Base-by-base conservation (phyloP, 2,797 vertebrate species). In the Hippocampus kuda region DNA sequence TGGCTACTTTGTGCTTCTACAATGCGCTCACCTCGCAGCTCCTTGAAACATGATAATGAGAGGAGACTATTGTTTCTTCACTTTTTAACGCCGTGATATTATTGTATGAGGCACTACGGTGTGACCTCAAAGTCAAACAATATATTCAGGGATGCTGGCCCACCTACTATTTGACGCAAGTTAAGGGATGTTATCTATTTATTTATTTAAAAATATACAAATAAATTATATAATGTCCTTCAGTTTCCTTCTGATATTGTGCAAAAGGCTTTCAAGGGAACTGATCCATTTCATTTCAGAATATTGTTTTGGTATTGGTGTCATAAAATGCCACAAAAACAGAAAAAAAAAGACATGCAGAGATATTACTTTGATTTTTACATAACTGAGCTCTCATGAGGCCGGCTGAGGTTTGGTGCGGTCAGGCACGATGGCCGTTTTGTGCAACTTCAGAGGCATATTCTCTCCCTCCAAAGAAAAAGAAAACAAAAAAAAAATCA, bases 1-100 rank as follows among this genome's bases (percentile, higher is more conserved):
- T 84, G 86, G 82, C 84, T 71, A 70, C 57, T 66, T 59, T 78
- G 72, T 68, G 67, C 74, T 69, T 77, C 67, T 68, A 70, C 81
- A 61, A 68, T 75, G 74, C 81, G 81, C 64, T 56, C 80, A 48
- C 79, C 81, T 81, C 82, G 62, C 67, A 81, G 78, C 68, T 72
- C 22, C 65, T 57, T 6, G 66, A 46, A 70, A 44, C 61, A 54
- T 63, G 70, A 77, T 69, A 65, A 27, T 46, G 46, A 18, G 15
- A 48, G n/a, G 24, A 65, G 42, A 46, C 42, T 16, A n/a, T 18
- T 63, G 34, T 44, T 24, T 26, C n/a, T 64, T 64, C n/a, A 64
- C 34, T 18, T 44, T 42, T 42, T 56, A 2, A 41, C 5, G 20
- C 53, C 3, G 24, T 8, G 4, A 20, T 16, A 15, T 67, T 42